These are phyloP conservation scores for Euclidia mi DNA, from an alignment of 2,888 invertebrate genomes.

Conservation along the genomic window DNA sequence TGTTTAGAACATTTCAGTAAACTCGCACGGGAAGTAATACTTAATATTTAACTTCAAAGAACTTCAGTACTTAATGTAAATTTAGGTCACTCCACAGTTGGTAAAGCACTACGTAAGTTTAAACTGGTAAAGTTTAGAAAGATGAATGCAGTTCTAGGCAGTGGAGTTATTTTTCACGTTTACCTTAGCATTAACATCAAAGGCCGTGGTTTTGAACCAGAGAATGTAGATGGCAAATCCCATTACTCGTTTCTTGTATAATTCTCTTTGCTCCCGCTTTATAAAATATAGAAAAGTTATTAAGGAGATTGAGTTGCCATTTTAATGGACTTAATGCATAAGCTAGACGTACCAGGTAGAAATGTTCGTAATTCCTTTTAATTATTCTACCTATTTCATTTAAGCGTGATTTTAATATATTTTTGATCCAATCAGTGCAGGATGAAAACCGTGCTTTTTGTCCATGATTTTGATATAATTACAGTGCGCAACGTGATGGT, in stretches of 20 bases:
- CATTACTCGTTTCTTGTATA: conserved; percentile 26
- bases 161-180: conserved; percentile 34
- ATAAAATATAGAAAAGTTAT: background rate
- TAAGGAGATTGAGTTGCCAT: conserved; percentile 12
- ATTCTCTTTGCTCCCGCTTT: conserved; percentile 23
- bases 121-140: conserved; percentile 32
- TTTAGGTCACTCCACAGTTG: background rate
- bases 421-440: no score
- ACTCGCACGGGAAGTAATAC: no score
- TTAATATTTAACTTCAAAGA: no score
- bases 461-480: no score
- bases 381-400: no score
- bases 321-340: conserved; percentile 8
- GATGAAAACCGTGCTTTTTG: no score
- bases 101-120: conserved; percentile 26
- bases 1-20: no score
- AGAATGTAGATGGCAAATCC: conserved; percentile 28
- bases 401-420: no score
- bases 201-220: conserved; percentile 33
- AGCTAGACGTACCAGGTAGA: background rate
- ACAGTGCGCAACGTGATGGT: no score
- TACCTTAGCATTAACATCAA: conserved; percentile 36
- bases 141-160: conserved; percentile 32
- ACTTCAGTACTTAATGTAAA: background rate
- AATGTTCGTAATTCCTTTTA: no score